A percentile compares a stretch with the other conserved stretches of the same genome.
Evolutionary conservation across 1,140 invertebrate species (phyloP).

Genomic region (silkworm (Bombyx mori)): ASM3026992v2 NC_085111.1:3745001-3745500

Average conservation of each 20-base stretch:
- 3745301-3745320: slow-evolving; percentile 50
- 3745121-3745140: not conserved
- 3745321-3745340: slow-evolving; percentile 63
- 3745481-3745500: slow-evolving; percentile 60
- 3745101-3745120: too few species aligned
- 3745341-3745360: slow-evolving; percentile 61
- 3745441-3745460: slow-evolving; percentile 62
- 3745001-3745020: too few species aligned
- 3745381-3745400: slow-evolving; percentile 69
- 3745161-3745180: not conserved
- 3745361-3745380: slow-evolving; percentile 64
- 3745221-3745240: slow-evolving; percentile 78
- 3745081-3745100: too few species aligned
- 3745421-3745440: slow-evolving; percentile 43
- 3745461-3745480: slow-evolving; percentile 68
- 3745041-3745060: too few species aligned
- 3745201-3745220: slow-evolving; percentile 15
- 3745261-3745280: slow-evolving; percentile 63
- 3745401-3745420: slow-evolving; percentile 64
- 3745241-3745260: slow-evolving; percentile 46
- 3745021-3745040: too few species aligned
- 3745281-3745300: slow-evolving; percentile 44
- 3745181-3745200: not conserved
- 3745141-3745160: not conserved
- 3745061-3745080: too few species aligned